A percentile compares a stretch with the other conserved stretches of the same genome.
These are phyloP conservation scores for Crambe crambe DNA, from an alignment of 37 sponge, comb jelly and placozoan genomes.

Conservation along the genomic window DNA sequence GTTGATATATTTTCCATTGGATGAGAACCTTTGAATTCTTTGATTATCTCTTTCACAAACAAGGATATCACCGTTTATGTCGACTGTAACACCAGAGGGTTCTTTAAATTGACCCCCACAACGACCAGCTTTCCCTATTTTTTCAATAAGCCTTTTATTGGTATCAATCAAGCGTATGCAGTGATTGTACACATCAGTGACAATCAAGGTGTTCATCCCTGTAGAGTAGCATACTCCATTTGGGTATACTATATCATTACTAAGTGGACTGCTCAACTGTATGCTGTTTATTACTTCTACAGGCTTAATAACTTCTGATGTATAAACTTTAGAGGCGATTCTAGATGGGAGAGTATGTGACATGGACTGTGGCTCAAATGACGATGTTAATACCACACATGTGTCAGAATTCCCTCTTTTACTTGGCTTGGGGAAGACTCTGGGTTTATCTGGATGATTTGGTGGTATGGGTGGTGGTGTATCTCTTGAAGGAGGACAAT, in stretches of 20 bases:
- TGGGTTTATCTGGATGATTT: slow-evolving; percentile 1
- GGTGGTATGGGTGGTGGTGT: slow-evolving; percentile 27
- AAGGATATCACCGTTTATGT: slow-evolving; percentile 10
- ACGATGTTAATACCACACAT: too few relatives aligned
- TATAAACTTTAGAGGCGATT: too few relatives aligned
- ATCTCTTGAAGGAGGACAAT: too few relatives aligned
- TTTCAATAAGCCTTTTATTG: slow-evolving; percentile 18
- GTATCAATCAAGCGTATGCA: slow-evolving; percentile 26
- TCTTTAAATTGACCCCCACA: slow-evolving; percentile 31
- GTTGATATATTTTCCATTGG: slow-evolving; percentile 26
- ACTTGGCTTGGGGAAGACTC: too few relatives aligned
- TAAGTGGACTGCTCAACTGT: background rate
- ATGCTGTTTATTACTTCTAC: background rate
- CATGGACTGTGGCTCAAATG: too few relatives aligned
- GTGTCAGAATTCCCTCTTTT: too few relatives aligned
- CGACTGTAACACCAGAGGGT: slow-evolving; percentile 28
- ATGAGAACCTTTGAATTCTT: slow-evolving; percentile 31
- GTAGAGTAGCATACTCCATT: slow-evolving; percentile 27
- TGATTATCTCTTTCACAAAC: slow-evolving; percentile 31
- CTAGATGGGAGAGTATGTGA: too few relatives aligned
- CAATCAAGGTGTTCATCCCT: slow-evolving; percentile 2
- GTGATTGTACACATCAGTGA: slow-evolving; percentile 38
- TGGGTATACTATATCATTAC: slow-evolving; percentile 24
- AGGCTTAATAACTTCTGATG: background rate
- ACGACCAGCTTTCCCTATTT: slow-evolving; percentile 33